phyloP scores from a whole-genome alignment of 2,888 invertebrate genomes.

The Temnothorax rugatulus region DNA sequence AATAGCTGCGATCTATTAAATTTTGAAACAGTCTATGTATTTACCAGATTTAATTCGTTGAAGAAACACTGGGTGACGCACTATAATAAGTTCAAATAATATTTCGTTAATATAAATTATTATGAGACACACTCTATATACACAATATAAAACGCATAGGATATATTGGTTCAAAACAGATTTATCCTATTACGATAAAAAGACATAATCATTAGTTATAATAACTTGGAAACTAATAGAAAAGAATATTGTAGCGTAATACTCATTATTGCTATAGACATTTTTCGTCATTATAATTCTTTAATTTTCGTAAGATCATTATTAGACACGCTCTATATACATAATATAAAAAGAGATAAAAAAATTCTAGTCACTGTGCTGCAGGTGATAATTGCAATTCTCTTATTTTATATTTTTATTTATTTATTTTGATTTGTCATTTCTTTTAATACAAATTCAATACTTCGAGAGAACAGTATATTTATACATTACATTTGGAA shows the following conservation, averaged over 20 bases:
- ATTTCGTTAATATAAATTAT: slow-evolving; percentile 24
- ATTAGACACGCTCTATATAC: no score
- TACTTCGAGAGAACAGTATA: neutral
- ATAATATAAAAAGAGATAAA: neutral
- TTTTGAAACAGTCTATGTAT: slow-evolving; percentile 58
- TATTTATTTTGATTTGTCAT: neutral
- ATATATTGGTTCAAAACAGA: neutral
- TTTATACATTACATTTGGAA: neutral
- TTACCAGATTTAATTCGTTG: slow-evolving; percentile 90
- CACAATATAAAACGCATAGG: neutral
- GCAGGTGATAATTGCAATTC: neutral
- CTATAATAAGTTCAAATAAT: slow-evolving; percentile 70
- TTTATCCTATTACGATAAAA: neutral
- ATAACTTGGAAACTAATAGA: neutral
- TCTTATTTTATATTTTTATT: neutral
- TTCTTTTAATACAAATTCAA: neutral
- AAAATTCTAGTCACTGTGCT: neutral
- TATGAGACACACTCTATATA: neutral
- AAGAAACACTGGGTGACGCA: slow-evolving; percentile 91
- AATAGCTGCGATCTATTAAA: neutral
- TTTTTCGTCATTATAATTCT: neutral
- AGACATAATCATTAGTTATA: neutral
- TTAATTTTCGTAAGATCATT: neutral
- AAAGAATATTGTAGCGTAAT: neutral
- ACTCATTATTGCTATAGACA: neutral